These are phyloP conservation scores for Gadopsis marmoratus DNA, from an alignment of 2,797 vertebrate genomes.

Conservation along the genomic window DNA sequence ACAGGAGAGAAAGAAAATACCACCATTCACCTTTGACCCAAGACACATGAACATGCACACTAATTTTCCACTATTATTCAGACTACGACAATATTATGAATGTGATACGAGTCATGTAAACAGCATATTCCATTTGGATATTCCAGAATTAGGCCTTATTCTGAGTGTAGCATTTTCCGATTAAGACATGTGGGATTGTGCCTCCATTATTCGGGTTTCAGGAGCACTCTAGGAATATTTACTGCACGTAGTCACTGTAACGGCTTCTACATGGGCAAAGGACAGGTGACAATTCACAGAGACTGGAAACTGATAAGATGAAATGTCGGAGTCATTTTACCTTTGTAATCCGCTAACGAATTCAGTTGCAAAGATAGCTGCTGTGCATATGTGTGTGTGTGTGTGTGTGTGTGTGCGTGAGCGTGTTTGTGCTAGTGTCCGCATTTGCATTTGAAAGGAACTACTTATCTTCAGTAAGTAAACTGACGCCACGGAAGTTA, in stretches of 20 bases:
- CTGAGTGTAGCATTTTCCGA: no score
- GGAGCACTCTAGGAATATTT: no score
- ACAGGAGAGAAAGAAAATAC: neutral
- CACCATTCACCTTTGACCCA: neutral
- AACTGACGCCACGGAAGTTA: constrained; percentile 45
- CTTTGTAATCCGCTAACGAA: constrained; percentile 35
- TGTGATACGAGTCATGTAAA: no score
- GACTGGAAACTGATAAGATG: neutral
- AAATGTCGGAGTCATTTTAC: constrained; percentile 24
- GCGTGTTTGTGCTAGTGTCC: neutral
- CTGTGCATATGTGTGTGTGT: constrained; percentile 5
- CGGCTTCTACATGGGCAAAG: neutral
- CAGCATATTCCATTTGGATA: no score
- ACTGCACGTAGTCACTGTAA: no score
- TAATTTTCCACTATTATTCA: no score
- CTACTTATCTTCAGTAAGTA: constrained; percentile 55
- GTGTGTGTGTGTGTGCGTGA: neutral
- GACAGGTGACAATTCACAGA: neutral
- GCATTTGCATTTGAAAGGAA: constrained; percentile 64
- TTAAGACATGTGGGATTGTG: no score
- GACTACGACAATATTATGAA: no score
- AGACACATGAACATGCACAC: neutral
- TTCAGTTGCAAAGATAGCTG: constrained; percentile 34
- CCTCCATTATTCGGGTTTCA: no score
- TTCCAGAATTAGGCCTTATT: no score